A percentile compares a stretch with the other conserved stretches of the same genome.
Conservation (phyloP, 2,888 invertebrate genomes). For the Acanthococcus lagerstroemiae region DNA sequence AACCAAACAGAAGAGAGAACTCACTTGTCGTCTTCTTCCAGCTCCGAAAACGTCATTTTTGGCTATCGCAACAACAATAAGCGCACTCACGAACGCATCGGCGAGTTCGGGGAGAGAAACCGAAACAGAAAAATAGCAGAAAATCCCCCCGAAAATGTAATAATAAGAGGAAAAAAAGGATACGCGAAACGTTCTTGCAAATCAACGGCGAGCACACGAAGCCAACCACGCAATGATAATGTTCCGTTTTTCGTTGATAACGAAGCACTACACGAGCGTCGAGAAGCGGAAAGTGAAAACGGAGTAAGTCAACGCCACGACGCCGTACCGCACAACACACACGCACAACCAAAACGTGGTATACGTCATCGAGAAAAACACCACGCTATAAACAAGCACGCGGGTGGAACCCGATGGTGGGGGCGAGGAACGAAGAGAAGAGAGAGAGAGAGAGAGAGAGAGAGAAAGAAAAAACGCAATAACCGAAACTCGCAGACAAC, state of each 20-base stretch:
- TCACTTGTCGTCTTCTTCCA: slow-evolving; percentile 18
- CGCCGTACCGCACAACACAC: slow-evolving; percentile 2
- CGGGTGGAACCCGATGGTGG: neutral
- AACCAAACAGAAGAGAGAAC: no score
- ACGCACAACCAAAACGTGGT: neutral
- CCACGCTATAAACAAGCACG: slow-evolving; percentile 4
- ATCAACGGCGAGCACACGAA: neutral
- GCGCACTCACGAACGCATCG: neutral
- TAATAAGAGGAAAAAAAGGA: no score
- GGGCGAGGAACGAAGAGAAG: neutral
- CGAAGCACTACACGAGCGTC: neutral
- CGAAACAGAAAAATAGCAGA: neutral
- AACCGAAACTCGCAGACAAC: slow-evolving; percentile 22
- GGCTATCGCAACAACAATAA: neutral
- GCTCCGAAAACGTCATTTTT: slow-evolving; percentile 22
- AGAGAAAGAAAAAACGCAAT: slow-evolving; percentile 13
- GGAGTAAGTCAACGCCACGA: neutral
- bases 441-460: slow-evolving; percentile 2
- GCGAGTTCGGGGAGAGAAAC: no score
- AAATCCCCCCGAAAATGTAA: no score
- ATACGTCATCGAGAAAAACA: slow-evolving; percentile 7
- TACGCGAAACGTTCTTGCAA: neutral
- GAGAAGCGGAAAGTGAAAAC: slow-evolving; percentile 7
- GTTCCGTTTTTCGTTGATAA: neutral
- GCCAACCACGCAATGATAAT: neutral